A percentile compares a stretch with the other conserved stretches of the same genome.
phyloP scores from a whole-genome alignment of 2,113 vertebrate genomes.

The Philantomba maxwellii region DNA sequence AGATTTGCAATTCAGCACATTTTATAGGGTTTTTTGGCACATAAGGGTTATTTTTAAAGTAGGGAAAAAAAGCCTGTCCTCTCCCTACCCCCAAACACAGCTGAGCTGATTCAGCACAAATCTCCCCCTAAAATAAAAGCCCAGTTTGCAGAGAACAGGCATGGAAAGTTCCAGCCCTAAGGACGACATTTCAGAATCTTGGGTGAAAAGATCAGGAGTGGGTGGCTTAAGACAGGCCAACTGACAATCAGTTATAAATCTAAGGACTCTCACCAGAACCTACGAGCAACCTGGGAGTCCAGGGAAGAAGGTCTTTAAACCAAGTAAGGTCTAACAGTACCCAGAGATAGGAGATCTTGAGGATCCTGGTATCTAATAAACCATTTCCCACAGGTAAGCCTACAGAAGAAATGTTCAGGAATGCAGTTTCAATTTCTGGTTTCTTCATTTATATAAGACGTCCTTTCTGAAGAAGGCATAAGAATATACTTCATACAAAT shows the following conservation, averaged over 20 bases:
- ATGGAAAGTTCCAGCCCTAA: slow-evolving; percentile 68
- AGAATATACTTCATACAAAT: neutral
- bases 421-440: slow-evolving; percentile 2
- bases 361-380: slow-evolving; percentile 28
- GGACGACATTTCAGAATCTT: slow-evolving; percentile 46
- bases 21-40: slow-evolving; percentile 63
- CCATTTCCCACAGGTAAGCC: slow-evolving; percentile 45
- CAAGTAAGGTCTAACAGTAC: neutral
- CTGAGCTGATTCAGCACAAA: slow-evolving; percentile 75
- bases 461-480: slow-evolving; percentile 35
- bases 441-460: slow-evolving; percentile 29
- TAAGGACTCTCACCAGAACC: slow-evolving; percentile 2
- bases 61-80: slow-evolving; percentile 48
- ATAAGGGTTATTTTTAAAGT: slow-evolving; percentile 69
- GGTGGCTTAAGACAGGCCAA: slow-evolving; percentile 17
- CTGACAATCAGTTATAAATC: neutral
- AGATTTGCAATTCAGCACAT: slow-evolving; percentile 66
- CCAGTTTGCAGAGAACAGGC: slow-evolving; percentile 61
- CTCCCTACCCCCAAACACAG: slow-evolving; percentile 71
- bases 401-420: slow-evolving; percentile 37
- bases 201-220: slow-evolving; percentile 30
- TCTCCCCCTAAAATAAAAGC: slow-evolving; percentile 71
- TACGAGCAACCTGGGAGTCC: neutral
- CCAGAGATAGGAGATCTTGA: neutral
- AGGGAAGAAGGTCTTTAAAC: neutral